Evolutionary conservation across 2,113 vertebrate species (phyloP).

Genomic region (Raja brachyura): DNA sequence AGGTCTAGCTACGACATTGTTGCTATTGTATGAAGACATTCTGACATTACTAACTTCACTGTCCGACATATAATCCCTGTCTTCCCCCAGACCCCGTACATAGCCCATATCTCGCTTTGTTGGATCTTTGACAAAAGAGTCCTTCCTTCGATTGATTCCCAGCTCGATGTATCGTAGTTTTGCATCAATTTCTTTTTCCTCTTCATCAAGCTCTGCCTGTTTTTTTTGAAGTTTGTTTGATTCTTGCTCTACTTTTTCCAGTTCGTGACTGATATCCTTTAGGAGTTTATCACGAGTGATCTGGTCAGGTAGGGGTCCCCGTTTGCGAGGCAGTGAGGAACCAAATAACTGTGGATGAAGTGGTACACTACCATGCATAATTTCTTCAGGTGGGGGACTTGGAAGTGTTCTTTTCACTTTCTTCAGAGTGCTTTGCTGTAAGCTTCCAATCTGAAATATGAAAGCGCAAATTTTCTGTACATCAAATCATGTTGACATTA

Average conservation of each 20-base stretch:
- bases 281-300: constrained; percentile 86
- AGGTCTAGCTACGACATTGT: constrained; percentile 62
- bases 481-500: not conserved
- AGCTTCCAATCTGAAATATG: constrained; percentile 70
- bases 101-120: constrained; percentile 74
- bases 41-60: constrained; percentile 89
- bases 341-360: constrained; percentile 82
- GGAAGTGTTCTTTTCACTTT: constrained; percentile 97
- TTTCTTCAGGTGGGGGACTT: constrained; percentile 90
- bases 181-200: constrained; percentile 97
- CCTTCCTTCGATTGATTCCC: constrained; percentile 91
- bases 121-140: constrained; percentile 84
- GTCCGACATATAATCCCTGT: constrained; percentile 89
- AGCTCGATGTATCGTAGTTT: constrained; percentile 92
- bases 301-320: constrained; percentile 61
- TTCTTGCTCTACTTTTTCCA: constrained; percentile 92
- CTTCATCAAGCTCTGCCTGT: constrained; percentile 92
- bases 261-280: constrained; percentile 86
- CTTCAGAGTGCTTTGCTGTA: constrained; percentile 84
- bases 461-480: constrained; percentile 25
- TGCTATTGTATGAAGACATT: constrained; percentile 66
- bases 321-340: constrained; percentile 73
- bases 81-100: constrained; percentile 75
- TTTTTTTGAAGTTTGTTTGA: constrained; percentile 95
- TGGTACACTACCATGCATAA: constrained; percentile 59